Evolutionary conservation across 1,140 invertebrate species (phyloP).

Genomic region (Pseudomyrmex pallidus): DNA sequence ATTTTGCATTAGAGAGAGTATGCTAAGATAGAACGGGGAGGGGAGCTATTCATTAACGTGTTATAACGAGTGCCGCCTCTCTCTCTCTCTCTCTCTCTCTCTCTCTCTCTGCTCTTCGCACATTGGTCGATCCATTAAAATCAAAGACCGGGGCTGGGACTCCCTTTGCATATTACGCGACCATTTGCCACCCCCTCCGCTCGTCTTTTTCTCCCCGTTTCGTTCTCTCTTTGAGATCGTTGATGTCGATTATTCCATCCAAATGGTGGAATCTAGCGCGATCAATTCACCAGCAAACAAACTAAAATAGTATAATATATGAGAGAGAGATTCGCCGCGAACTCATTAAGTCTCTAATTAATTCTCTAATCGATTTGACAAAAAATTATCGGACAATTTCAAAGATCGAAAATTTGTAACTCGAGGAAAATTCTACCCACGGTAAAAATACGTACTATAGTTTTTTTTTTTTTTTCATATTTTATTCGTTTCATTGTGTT

Average conservation of each 20-base stretch:
- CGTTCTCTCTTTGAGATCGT: conserved; percentile 38
- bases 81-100: no score
- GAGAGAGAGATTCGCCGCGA: not conserved
- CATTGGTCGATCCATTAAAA: conserved; percentile 71
- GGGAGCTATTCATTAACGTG: conserved; percentile 68
- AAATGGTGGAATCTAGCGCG: conserved; percentile 38
- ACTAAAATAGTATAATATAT: conserved; percentile 20
- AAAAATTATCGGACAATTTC: no score
- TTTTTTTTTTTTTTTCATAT: no score
- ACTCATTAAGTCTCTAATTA: not conserved
- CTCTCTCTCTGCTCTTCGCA: conserved; percentile 17
- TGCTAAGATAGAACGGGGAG: conserved; percentile 61
- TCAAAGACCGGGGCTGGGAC: conserved; percentile 66
- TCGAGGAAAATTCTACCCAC: no score
- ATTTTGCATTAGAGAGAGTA: conserved; percentile 76
- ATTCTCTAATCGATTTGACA: conserved; percentile 7
- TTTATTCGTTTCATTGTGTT: not conserved
- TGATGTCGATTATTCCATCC: conserved; percentile 53
- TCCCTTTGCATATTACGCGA: conserved; percentile 62
- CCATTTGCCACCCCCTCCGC: not conserved
- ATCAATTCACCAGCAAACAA: conserved; percentile 42
- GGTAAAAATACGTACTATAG: no score
- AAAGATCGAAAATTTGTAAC: no score
- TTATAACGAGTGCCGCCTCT: conserved; percentile 61
- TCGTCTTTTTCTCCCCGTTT: conserved; percentile 32